phyloP scores from a whole-genome alignment of 2,797 vertebrate species.

The Coranthus polyacanthus region DNA sequence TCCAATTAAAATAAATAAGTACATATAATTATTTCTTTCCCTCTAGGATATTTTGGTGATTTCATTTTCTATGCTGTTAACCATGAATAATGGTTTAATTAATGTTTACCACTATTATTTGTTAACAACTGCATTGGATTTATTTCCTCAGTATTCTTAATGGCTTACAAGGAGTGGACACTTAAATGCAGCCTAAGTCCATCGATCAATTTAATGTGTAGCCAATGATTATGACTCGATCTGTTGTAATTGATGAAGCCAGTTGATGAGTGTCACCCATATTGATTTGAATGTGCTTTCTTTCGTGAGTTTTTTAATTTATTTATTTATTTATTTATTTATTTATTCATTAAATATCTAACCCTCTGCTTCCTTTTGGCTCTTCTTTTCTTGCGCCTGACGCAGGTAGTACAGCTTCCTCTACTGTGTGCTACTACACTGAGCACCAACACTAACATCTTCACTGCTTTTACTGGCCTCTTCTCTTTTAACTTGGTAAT shows the following conservation, averaged over 20 bases:
- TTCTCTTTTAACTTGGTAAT: constrained; percentile 98
- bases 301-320: constrained; percentile 24
- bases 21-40: neutral
- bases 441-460: constrained; percentile 98
- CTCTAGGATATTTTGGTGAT: too few relatives aligned
- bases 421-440: constrained; percentile 98
- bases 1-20: too few relatives aligned
- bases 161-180: constrained; percentile 14
- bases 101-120: neutral
- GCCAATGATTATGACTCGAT: constrained; percentile 40
- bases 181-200: constrained; percentile 26
- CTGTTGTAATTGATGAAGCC: constrained; percentile 16
- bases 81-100: too few relatives aligned
- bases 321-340: neutral
- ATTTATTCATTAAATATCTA: constrained; percentile 53
- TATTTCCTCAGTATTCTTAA: constrained; percentile 13
- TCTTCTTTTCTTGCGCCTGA: constrained; percentile 87
- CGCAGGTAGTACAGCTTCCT: constrained; percentile 95
- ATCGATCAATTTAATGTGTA: constrained; percentile 42
- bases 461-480: constrained; percentile 96
- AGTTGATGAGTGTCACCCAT: neutral
- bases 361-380: constrained; percentile 71
- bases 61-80: too few relatives aligned
- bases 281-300: constrained; percentile 41
- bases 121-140: neutral